Evolutionary conservation across 1,140 invertebrate genomes (phyloP).

Genomic region (Eriosoma lanigerum): DNA sequence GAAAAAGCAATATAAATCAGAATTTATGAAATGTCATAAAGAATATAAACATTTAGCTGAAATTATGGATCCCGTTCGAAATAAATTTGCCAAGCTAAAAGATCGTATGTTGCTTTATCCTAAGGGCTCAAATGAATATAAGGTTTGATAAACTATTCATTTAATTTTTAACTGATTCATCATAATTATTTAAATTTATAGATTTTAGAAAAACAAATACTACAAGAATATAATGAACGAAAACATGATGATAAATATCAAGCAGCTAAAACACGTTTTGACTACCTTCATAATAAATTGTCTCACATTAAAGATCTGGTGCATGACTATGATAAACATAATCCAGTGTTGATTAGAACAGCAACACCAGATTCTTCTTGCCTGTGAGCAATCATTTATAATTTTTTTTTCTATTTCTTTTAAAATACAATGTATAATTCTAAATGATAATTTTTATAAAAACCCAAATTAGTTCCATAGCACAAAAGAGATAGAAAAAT

Average conservation of each 20-base stretch:
- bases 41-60: constrained; percentile 79
- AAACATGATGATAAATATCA: constrained; percentile 74
- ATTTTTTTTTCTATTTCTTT: constrained; percentile 29
- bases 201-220: constrained; percentile 71
- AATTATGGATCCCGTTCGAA: constrained; percentile 73
- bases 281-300: constrained; percentile 86
- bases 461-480: constrained; percentile 38
- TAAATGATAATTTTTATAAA: constrained; percentile 44
- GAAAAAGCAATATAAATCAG: constrained; percentile 80
- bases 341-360: constrained; percentile 43
- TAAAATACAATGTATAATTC: constrained; percentile 42
- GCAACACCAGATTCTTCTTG: constrained; percentile 50
- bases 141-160: constrained; percentile 58
- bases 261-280: constrained; percentile 72
- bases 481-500: constrained; percentile 31
- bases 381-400: constrained; percentile 41
- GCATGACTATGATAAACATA: constrained; percentile 69
- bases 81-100: constrained; percentile 74
- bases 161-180: not conserved
- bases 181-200: not conserved
- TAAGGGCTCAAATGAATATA: constrained; percentile 61
- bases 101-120: constrained; percentile 61
- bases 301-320: constrained; percentile 87
- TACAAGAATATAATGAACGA: constrained; percentile 76
- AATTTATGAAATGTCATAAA: constrained; percentile 81